These are phyloP conservation scores for Patagioenas fasciata DNA, from an alignment of 2,113 vertebrate genomes.

Conservation along the genomic window DNA sequence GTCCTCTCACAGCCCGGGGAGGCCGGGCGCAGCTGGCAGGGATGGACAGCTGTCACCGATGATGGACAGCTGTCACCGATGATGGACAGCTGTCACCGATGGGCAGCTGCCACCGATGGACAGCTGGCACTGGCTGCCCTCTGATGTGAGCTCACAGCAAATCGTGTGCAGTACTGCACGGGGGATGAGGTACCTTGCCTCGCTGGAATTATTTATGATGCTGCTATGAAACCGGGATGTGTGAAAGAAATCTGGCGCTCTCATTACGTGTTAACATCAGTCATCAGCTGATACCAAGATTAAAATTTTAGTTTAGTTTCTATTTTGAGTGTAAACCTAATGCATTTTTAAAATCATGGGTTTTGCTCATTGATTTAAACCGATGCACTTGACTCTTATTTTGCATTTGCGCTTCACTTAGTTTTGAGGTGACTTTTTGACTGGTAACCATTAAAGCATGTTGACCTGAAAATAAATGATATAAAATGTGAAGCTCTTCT, in stretches of 20 bases:
- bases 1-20: neutral
- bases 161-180: neutral
- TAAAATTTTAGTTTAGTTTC: neutral
- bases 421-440: neutral
- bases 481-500: neutral
- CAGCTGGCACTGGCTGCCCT: neutral
- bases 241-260: neutral
- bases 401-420: slow-evolving; percentile 2
- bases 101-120: too few relatives aligned
- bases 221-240: neutral
- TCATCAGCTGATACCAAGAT: neutral
- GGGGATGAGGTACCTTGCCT: neutral
- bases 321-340: neutral
- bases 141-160: neutral
- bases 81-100: neutral
- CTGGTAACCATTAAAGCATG: neutral
- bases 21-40: neutral
- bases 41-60: neutral
- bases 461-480: slow-evolving; percentile 14
- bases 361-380: neutral
- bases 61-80: neutral
- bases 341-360: neutral
- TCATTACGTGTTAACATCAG: neutral
- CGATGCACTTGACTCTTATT: neutral
- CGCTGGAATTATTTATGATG: neutral